A percentile compares a stretch with the other conserved stretches of the same genome.
Conservation (phyloP, 2,113 vertebrate genomes). For the Hippopotamus amphibius region DNA sequence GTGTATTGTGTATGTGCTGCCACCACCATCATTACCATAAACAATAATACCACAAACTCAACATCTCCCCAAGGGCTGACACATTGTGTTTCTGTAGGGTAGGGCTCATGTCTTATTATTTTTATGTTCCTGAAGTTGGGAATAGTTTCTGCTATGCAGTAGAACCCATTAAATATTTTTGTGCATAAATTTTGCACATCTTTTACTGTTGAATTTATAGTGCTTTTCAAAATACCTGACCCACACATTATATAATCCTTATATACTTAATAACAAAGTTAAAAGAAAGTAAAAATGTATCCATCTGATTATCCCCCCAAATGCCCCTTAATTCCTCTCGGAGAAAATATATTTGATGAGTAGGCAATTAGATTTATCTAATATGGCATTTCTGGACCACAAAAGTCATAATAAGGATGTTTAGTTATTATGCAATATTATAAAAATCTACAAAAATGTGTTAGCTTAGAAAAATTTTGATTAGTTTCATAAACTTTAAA, state of each 20-base stretch:
- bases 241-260: not conserved
- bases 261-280: not conserved
- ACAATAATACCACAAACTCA: not conserved
- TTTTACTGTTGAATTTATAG: not conserved
- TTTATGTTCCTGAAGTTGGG: not conserved
- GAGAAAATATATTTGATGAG: not conserved
- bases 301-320: not conserved
- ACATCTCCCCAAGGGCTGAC: not conserved
- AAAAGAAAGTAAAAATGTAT: not conserved
- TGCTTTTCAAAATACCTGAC: not conserved
- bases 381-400: not conserved
- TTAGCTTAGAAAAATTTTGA: not conserved
- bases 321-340: not conserved
- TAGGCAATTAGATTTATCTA: not conserved
- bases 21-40: fast-evolving
- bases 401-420: not conserved
- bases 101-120: not conserved
- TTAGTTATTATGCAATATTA: not conserved
- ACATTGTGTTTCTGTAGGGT: not conserved
- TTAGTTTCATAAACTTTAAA: not conserved
- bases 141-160: not conserved
- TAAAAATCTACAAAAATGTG: not conserved
- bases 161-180: not conserved
- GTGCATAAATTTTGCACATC: not conserved
- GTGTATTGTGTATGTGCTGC: fast-evolving